Conservation (phyloP, 2,888 invertebrate genomes). For the Palloptera scutellata region DNA sequence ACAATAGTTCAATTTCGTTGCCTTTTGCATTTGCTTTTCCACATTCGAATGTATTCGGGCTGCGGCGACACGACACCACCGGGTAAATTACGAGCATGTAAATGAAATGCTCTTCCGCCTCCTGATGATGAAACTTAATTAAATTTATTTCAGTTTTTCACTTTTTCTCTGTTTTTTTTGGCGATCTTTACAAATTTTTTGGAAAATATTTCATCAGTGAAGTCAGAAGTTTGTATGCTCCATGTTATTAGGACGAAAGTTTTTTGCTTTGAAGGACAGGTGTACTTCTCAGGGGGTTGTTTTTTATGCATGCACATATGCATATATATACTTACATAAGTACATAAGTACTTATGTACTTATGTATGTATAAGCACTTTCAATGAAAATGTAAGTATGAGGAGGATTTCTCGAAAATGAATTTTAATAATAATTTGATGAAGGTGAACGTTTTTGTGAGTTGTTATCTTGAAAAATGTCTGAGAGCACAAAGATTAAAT, state of each 20-base stretch:
- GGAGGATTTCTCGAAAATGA: too few relatives aligned
- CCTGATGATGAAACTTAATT: conserved; percentile 50
- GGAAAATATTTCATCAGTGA: too few relatives aligned
- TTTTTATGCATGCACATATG: neutral
- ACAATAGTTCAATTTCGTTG: neutral
- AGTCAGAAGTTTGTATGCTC: too few relatives aligned
- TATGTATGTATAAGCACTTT: neutral
- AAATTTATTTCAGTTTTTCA: conserved; percentile 45
- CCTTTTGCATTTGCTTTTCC: neutral
- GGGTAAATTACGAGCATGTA: neutral
- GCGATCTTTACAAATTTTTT: too few relatives aligned
- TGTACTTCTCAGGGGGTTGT: neutral
- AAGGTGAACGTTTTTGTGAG: conserved; percentile 7
- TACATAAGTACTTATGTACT: neutral
- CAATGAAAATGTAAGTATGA: too few relatives aligned
- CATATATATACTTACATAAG: neutral
- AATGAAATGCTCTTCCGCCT: conserved; percentile 31
- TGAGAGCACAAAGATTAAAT: conserved; percentile 31
- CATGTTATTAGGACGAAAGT: too few relatives aligned
- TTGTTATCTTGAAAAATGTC: conserved; percentile 1
- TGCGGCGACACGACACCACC: conserved; percentile 1
- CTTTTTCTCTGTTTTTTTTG: conserved; percentile 1
- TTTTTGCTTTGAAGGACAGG: too few relatives aligned
- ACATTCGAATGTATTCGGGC: neutral
- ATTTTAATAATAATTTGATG: too few relatives aligned